phyloP scores from a whole-genome alignment of 2,113 vertebrate species.

The Rhinolophus ferrumequinum region DNA sequence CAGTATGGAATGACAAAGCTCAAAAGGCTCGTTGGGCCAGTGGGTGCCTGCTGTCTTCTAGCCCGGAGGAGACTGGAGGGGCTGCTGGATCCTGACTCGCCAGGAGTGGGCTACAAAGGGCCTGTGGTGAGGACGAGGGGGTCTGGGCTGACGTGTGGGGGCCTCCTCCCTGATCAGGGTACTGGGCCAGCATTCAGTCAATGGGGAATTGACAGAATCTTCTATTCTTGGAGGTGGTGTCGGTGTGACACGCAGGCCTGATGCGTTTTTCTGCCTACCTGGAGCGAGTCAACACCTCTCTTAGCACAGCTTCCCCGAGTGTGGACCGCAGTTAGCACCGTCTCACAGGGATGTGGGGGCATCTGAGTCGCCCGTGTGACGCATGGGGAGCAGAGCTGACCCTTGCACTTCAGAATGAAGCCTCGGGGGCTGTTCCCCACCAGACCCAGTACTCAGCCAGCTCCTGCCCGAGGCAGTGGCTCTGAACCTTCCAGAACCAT shows the following conservation, averaged over 20 bases:
- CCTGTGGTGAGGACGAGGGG: fast-evolving
- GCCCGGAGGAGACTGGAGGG: fast-evolving
- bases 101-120: fast-evolving
- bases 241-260: neutral
- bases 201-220: fast-evolving
- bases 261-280: fast-evolving
- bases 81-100: fast-evolving
- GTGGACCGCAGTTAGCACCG: fast-evolving
- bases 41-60: fast-evolving
- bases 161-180: neutral
- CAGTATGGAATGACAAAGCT: fast-evolving
- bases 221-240: fast-evolving
- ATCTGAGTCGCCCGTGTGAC: fast-evolving
- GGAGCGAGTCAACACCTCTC: neutral
- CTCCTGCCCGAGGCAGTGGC: neutral
- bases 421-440: fast-evolving
- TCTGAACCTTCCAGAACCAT: neutral
- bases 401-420: neutral
- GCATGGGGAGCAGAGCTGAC: fast-evolving
- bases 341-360: fast-evolving
- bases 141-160: neutral
- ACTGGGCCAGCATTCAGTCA: neutral
- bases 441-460: fast-evolving
- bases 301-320: fast-evolving
- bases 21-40: fast-evolving